Evolutionary conservation across 2,888 invertebrate genomes (phyloP).

Genomic region (Phyllotreta cruciferae): DNA sequence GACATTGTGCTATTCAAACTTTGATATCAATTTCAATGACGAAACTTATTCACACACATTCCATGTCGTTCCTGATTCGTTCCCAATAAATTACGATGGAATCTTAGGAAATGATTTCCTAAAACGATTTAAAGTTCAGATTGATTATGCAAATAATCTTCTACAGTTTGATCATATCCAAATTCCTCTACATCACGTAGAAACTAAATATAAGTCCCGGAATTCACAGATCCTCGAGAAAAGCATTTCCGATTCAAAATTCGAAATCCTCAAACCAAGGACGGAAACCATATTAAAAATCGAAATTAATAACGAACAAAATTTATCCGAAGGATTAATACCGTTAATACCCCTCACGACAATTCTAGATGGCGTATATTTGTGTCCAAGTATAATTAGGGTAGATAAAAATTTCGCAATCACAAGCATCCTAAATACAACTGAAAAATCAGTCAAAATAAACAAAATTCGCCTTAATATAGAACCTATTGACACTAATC

Average conservation of each 20-base stretch:
- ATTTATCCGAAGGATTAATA: constrained; percentile 28
- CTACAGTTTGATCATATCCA: constrained; percentile 26
- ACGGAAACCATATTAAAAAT: constrained; percentile 29
- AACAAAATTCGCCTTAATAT: constrained; percentile 25
- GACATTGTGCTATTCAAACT: constrained; percentile 27
- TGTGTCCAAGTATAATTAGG: constrained; percentile 26
- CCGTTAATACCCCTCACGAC: constrained; percentile 22
- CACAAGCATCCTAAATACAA: constrained; percentile 39
- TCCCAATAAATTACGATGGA: constrained; percentile 37
- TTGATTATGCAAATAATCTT: constrained; percentile 29
- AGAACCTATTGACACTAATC: constrained; percentile 9
- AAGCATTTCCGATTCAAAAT: constrained; percentile 14
- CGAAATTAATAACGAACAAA: constrained; percentile 31
- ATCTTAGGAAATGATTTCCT: constrained; percentile 43
- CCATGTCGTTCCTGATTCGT: constrained; percentile 24
- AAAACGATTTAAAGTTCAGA: constrained; percentile 25
- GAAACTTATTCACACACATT: constrained; percentile 28
- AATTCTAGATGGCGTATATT: constrained; percentile 34
- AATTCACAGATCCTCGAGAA: neutral
- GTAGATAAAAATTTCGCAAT: constrained; percentile 27
- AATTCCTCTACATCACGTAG: constrained; percentile 19
- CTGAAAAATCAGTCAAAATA: constrained; percentile 36
- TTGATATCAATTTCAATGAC: constrained; percentile 23
- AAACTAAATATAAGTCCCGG: neutral
- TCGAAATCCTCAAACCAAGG: constrained; percentile 14